phyloP scores from a whole-genome alignment of 1,140 invertebrate species.

The Druon quercuslanigerum region DNA sequence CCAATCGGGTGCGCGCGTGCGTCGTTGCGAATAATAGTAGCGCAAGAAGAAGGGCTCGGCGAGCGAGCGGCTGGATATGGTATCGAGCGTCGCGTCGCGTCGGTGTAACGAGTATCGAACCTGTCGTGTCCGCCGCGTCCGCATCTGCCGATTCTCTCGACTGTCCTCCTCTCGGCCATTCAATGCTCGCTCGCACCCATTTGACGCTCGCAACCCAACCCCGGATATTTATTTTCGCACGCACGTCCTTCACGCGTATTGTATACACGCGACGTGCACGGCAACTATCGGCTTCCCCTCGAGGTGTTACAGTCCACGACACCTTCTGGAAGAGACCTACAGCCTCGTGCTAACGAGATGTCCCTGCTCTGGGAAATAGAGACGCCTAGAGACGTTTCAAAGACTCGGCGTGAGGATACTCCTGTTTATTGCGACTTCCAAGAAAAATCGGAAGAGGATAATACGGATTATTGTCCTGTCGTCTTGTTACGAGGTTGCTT shows the following conservation, averaged over 20 bases:
- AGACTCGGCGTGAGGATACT: neutral
- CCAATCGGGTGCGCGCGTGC: conserved; percentile 51
- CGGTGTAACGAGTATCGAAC: conserved; percentile 69
- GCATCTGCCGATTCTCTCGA: conserved; percentile 25
- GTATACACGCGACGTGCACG: conserved; percentile 22
- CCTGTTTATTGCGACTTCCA: conserved; percentile 16
- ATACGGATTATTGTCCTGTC: conserved; percentile 29
- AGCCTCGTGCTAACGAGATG: conserved; percentile 58
- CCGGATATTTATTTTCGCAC: conserved; percentile 59
- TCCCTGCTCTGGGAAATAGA: conserved; percentile 53
- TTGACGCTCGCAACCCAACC: conserved; percentile 3
- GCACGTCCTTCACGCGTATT: conserved; percentile 23
- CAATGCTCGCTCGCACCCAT: conserved; percentile 23
- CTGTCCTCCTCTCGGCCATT: neutral
- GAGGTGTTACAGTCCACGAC: conserved; percentile 40
- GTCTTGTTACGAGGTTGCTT: neutral
- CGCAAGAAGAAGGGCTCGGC: too few relatives aligned
- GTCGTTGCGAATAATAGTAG: conserved; percentile 46
- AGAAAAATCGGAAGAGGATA: conserved; percentile 5
- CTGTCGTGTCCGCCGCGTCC: conserved; percentile 54
- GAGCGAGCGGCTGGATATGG: conserved; percentile 18
- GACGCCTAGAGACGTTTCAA: conserved; percentile 37
- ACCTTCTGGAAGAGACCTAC: conserved; percentile 53
- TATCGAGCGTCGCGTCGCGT: conserved; percentile 50
- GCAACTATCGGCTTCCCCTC: conserved; percentile 38